Percentiles rank a stretch among this genome's conserved stretches.
Conservation (phyloP, 2,113 vertebrate genomes). For the Rhinolophus ferrumequinum region DNA sequence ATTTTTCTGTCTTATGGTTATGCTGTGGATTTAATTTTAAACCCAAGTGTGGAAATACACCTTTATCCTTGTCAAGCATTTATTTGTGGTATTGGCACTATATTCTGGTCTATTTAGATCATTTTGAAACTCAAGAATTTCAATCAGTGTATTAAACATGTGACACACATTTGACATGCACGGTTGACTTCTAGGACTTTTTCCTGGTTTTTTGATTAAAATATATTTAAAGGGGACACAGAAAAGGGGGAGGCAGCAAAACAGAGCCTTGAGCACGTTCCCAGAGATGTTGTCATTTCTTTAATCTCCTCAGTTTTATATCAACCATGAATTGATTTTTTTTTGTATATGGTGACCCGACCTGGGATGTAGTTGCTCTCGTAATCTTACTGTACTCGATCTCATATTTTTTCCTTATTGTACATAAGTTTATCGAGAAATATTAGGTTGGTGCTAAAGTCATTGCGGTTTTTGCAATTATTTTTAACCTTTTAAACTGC, state of each 20-base stretch:
- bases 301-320: background rate
- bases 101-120: background rate
- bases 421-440: background rate
- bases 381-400: background rate
- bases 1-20: background rate
- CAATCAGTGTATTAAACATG: background rate
- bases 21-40: background rate
- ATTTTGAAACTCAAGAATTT: background rate
- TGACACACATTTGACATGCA: background rate
- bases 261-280: background rate
- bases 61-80: background rate
- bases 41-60: background rate
- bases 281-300: background rate
- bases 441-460: too few relatives aligned
- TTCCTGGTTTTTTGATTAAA: background rate
- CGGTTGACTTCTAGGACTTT: background rate
- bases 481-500: too few relatives aligned
- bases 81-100: background rate
- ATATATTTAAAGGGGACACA: background rate
- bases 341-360: background rate
- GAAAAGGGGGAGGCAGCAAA: background rate
- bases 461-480: too few relatives aligned
- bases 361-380: background rate
- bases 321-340: background rate
- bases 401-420: background rate